phyloP scores from a whole-genome alignment of 2,113 vertebrate species.

The Microtus ochrogaster region DNA sequence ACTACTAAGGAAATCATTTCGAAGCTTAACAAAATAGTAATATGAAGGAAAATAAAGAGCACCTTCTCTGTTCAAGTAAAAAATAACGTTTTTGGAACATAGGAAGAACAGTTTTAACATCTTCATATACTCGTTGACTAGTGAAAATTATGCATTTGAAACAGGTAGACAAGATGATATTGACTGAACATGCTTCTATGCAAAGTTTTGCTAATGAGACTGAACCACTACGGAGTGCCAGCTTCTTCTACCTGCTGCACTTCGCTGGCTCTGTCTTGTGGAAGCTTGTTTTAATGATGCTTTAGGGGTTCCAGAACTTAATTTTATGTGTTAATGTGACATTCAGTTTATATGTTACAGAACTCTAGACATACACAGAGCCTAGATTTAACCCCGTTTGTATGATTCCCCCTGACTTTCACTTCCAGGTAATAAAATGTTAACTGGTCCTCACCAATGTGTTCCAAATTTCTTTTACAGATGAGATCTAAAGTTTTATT shows the following conservation, averaged over 20 bases:
- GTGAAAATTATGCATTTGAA: constrained; percentile 41
- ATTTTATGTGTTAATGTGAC: constrained; percentile 76
- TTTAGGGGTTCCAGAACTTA: constrained; percentile 61
- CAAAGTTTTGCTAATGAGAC: constrained; percentile 57
- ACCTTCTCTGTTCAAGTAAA: neutral
- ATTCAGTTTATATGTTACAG: constrained; percentile 65
- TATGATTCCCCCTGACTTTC: neutral
- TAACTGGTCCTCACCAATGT: constrained; percentile 14
- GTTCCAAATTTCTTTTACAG: neutral
- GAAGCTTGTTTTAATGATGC: constrained; percentile 74
- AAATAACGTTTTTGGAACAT: constrained; percentile 50
- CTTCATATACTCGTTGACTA: constrained; percentile 14
- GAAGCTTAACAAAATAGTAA: constrained; percentile 13
- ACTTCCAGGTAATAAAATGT: constrained; percentile 55
- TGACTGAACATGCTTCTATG: constrained; percentile 48
- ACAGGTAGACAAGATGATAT: constrained; percentile 24
- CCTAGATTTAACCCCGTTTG: constrained; percentile 63
- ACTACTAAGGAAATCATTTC: constrained; percentile 44
- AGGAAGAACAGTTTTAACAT: neutral
- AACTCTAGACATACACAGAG: constrained; percentile 39
- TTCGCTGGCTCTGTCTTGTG: constrained; percentile 62
- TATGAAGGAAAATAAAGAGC: constrained; percentile 36
- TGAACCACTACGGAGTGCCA: constrained; percentile 38
- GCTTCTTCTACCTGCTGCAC: constrained; percentile 57
- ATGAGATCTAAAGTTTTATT: constrained; percentile 13